phyloP scores from a whole-genome alignment of 2,113 vertebrate genomes.

The Pyrgilauda ruficollis region DNA sequence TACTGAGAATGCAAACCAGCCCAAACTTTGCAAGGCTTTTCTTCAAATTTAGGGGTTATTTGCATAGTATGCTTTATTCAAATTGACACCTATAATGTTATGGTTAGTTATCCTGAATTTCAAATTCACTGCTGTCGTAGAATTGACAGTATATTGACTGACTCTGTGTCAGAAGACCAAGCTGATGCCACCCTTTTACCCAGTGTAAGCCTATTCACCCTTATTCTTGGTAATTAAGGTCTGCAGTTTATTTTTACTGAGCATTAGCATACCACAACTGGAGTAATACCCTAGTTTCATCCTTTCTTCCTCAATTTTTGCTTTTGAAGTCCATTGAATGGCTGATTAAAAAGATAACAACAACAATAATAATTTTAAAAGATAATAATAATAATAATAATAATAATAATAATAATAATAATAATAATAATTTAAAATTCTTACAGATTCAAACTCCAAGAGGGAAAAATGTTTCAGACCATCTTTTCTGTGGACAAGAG shows the following conservation, averaged over 20 bases:
- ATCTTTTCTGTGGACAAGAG: background rate
- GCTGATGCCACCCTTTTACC: background rate
- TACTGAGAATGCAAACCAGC: background rate
- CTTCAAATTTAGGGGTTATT: background rate
- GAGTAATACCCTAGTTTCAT: background rate
- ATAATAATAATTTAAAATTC: background rate
- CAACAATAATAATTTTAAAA: background rate
- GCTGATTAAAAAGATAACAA: background rate
- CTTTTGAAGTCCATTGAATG: background rate
- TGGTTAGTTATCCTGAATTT: background rate
- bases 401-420: background rate
- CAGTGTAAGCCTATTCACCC: background rate
- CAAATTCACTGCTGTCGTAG: background rate
- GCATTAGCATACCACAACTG: background rate
- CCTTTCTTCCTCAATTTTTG: background rate
- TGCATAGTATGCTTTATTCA: background rate
- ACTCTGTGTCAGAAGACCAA: background rate
- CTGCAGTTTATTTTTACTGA: background rate
- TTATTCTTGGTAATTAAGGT: background rate
- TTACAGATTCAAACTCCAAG: background rate
- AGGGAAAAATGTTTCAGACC: background rate
- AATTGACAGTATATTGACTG: background rate
- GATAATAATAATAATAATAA: too few relatives aligned
- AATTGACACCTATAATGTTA: background rate
- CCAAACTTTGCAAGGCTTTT: background rate